Percentiles rank a stretch among this genome's conserved stretches.
phyloP scores from a whole-genome alignment of 2,113 vertebrate genomes.

The Melanerpes formicivorus region DNA sequence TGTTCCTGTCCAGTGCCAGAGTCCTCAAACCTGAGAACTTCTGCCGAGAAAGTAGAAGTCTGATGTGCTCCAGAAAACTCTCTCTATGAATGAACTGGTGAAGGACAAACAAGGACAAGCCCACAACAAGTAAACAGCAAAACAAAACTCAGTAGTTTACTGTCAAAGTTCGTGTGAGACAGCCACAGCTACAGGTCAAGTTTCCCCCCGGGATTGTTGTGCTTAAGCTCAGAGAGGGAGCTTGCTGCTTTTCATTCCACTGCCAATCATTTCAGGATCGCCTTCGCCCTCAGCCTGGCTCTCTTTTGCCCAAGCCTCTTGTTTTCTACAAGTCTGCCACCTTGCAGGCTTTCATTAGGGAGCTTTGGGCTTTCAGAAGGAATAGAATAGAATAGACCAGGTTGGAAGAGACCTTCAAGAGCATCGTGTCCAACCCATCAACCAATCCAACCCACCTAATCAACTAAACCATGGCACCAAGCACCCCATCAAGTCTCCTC shows the following conservation, averaged over 20 bases:
- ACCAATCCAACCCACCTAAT: too few relatives aligned
- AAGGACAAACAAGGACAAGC: background rate
- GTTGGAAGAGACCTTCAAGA: too few relatives aligned
- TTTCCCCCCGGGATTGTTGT: background rate
- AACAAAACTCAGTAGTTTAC: background rate
- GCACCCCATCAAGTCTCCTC: too few relatives aligned
- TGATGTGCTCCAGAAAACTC: background rate
- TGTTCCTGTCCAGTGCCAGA: background rate
- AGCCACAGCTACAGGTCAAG: fast-evolving
- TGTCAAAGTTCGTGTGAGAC: background rate
- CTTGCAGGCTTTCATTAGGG: background rate
- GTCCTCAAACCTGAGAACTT: background rate
- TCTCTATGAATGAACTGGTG: background rate
- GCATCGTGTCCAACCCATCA: too few relatives aligned
- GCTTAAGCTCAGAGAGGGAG: background rate
- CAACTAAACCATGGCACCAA: too few relatives aligned
- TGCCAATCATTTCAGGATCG: background rate
- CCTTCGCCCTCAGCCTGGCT: background rate
- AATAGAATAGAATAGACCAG: too few relatives aligned
- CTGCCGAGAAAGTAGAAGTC: background rate
- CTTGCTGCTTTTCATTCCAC: background rate
- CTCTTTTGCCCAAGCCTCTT: background rate
- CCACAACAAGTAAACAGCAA: background rate
- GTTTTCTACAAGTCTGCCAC: background rate
- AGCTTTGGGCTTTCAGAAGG: background rate